Base-by-base conservation (phyloP, 2,797 vertebrate species). In the Artibeus lituratus region DNA sequence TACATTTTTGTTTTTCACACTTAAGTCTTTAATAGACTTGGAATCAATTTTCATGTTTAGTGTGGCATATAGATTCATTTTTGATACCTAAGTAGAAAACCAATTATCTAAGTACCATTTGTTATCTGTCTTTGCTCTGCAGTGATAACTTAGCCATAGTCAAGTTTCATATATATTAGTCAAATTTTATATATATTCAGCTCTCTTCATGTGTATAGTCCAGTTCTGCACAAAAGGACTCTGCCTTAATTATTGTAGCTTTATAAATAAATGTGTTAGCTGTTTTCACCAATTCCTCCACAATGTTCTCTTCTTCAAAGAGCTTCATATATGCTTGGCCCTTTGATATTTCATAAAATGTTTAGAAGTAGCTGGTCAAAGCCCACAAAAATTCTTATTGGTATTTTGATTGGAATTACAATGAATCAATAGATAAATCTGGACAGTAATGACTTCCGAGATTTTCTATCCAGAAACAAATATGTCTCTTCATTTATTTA, bases 311-410 rank as follows among this genome's bases (percentile, higher is more conserved):
- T 73, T 80, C n/a, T 90, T 92, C 24, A 76, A 81, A 95, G 26
- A 81, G 22, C 1, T 84, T 84, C 55, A 3, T 59, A 19, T 77
- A 37, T 84, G 26, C 12, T 87, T 94, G 74, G 2, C 1, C 15
- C 70, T 96, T 92, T 93, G 53, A 73, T 67, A 10, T 88, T 90
- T 88, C 35, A 82, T 82, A 32, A 57, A 72, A 67, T 91, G 88
- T 86, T 94, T 85, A 93, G 18, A 80, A 88, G 37, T 1, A 59
- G n/a, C 26, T 95, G 85, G 32, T 29, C 39, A 73, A 88, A 81
- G 35, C 88, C 26, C 37, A 67, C 8, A 59, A 73, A 88, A 87
- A 24, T 10, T 62, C 10, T 15, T 73, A n/a, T 15, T 92, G 49
- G 19, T 84, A 87, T 84, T 96, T 95, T 77, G 21, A 55, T 59